phyloP scores from a whole-genome alignment of 2,797 vertebrate species.

The Numenius phaeopus region DNA sequence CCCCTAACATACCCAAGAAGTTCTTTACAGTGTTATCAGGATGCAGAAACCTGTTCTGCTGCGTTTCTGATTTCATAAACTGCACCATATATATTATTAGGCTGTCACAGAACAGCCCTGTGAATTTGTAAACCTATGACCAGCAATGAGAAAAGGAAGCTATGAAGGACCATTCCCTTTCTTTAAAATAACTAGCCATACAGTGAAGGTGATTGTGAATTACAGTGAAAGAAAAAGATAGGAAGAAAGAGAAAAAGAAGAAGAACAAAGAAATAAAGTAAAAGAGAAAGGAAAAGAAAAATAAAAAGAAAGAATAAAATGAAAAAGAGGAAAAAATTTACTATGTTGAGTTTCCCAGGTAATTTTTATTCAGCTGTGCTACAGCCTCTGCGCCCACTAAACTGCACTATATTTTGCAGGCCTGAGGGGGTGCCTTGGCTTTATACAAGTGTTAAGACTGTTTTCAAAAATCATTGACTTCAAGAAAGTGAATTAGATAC shows the following conservation, averaged over 20 bases:
- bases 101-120: not conserved
- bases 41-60: not conserved
- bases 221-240: not conserved
- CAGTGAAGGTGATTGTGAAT: not conserved
- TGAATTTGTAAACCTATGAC: not conserved
- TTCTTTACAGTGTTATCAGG: not conserved
- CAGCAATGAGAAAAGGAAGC: not conserved
- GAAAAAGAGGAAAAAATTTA: rapidly evolving
- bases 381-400: not conserved
- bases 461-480: not conserved
- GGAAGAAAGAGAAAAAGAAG: not conserved
- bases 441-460: not conserved
- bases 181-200: not conserved
- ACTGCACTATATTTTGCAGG: not conserved
- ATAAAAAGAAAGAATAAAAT: not conserved
- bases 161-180: not conserved
- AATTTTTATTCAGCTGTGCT: not conserved
- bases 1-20: rapidly evolving
- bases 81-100: not conserved
- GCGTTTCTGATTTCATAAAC: not conserved
- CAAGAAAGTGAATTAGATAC: not conserved
- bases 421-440: not conserved
- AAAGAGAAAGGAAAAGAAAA: not conserved
- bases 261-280: not conserved
- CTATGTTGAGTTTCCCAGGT: too few relatives aligned